Percentiles rank a stretch among this genome's conserved stretches.
Conservation (phyloP, 2,888 invertebrate genomes). For the Tenthredo amoena region DNA sequence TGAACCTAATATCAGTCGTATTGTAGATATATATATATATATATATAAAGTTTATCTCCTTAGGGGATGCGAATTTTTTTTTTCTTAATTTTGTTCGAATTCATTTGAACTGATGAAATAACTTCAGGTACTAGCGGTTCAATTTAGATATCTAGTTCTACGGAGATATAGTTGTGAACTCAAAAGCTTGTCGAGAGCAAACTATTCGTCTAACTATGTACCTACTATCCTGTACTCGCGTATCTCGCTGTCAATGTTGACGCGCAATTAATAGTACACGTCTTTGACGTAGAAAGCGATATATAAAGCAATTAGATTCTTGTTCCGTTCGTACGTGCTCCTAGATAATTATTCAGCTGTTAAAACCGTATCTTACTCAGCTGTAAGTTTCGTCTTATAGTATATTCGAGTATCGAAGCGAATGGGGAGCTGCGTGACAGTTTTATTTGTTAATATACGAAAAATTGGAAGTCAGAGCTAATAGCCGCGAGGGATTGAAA, state of each 20-base stretch:
- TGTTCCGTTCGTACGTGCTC: not conserved
- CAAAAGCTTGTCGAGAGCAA: not conserved
- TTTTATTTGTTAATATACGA: not conserved
- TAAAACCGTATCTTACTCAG: no score
- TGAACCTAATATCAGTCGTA: not conserved
- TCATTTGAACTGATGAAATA: not conserved
- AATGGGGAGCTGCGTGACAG: not conserved
- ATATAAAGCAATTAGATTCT: not conserved
- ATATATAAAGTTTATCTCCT: not conserved
- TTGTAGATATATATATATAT: not conserved
- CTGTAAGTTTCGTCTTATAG: no score
- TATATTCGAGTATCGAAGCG: not conserved
- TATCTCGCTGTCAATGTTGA: not conserved
- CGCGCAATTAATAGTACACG: not conserved
- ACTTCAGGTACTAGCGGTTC: not conserved
- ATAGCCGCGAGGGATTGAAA: not conserved
- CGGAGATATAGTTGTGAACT: not conserved
- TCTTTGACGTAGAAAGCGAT: not conserved
- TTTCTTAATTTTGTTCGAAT: not conserved
- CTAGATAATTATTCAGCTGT: not conserved
- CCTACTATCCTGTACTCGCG: not conserved
- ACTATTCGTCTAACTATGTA: not conserved
- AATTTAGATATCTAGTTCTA: not conserved
- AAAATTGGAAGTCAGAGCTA: not conserved
- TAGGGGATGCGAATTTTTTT: not conserved